Evolutionary conservation across 2,113 vertebrate genomes (phyloP).

Genomic region (Oryzias melastigma): DNA sequence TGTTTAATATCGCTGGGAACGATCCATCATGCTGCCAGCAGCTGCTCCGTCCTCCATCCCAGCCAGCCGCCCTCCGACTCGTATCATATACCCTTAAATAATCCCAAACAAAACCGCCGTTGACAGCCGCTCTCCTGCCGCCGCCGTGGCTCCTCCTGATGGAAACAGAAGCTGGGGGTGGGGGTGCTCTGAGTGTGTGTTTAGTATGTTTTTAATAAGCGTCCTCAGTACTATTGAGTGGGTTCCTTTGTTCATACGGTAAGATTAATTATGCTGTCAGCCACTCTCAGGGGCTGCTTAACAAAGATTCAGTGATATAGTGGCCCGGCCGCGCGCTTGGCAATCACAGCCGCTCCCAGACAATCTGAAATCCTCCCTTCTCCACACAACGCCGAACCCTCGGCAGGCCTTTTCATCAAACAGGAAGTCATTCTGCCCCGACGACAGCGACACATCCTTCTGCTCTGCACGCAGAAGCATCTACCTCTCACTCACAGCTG

Average conservation of each 20-base stretch:
- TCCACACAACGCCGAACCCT: slow-evolving; percentile 86
- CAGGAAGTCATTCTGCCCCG: slow-evolving; percentile 88
- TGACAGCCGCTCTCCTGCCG: slow-evolving; percentile 66
- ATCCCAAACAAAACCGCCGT: slow-evolving; percentile 82
- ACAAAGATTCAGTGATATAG: slow-evolving; percentile 99
- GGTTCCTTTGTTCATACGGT: slow-evolving; percentile 99
- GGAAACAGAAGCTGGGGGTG: slow-evolving; percentile 59
- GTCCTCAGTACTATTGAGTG: slow-evolving; percentile 99
- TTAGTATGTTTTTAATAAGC: slow-evolving; percentile 99
- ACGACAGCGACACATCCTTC: slow-evolving; percentile 80
- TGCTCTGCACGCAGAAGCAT: slow-evolving; percentile 50
- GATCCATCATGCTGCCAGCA: slow-evolving; percentile 80
- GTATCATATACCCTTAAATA: slow-evolving; percentile 79
- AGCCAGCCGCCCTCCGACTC: slow-evolving; percentile 47
- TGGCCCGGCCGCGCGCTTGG: slow-evolving; percentile 85
- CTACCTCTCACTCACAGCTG: slow-evolving; percentile 39
- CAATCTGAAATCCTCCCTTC: slow-evolving; percentile 93
- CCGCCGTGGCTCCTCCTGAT: slow-evolving; percentile 56
- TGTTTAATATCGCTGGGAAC: slow-evolving; percentile 82
- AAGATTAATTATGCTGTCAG: slow-evolving; percentile 99
- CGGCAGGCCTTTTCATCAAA: slow-evolving; percentile 95
- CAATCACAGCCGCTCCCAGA: slow-evolving; percentile 91
- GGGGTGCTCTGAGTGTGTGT: slow-evolving; percentile 75
- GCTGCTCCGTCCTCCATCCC: slow-evolving; percentile 51
- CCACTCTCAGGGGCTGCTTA: slow-evolving; percentile 99